Conservation (phyloP, 2,888 invertebrate genomes). For the Chirona hameri region DNA sequence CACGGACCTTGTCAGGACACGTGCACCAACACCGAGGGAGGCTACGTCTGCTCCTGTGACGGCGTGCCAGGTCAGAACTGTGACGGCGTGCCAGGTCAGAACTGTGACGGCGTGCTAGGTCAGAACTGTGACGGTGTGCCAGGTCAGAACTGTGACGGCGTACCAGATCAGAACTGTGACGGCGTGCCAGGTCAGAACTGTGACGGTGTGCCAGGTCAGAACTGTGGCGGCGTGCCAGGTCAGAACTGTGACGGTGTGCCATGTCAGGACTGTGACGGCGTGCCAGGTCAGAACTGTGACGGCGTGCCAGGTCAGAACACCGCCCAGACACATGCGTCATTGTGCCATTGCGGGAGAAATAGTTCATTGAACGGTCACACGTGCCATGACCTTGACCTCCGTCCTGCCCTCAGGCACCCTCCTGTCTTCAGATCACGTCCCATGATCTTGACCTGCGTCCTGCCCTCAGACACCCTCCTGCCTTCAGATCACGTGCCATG, state of each 20-base stretch:
- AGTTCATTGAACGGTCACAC: conserved; percentile 54
- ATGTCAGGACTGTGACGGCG: conserved; percentile 55
- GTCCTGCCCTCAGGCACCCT: too few relatives aligned
- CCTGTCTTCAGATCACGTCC: not conserved
- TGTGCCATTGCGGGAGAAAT: not conserved
- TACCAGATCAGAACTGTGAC: conserved; percentile 52
- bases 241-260: not conserved
- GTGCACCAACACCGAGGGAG: conserved; percentile 58
- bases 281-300: conserved; percentile 49
- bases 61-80: conserved; percentile 52
- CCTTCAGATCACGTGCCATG: conserved; percentile 55
- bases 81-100: not conserved
- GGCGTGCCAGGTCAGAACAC: not conserved
- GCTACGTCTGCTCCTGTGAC: conserved; percentile 58
- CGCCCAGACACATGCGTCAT: not conserved
- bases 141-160: conserved; percentile 45
- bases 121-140: conserved; percentile 52
- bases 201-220: not conserved
- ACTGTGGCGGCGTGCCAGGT: conserved; percentile 57
- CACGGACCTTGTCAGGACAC: conserved; percentile 62
- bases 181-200: conserved; percentile 52
- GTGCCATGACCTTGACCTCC: conserved; percentile 46
- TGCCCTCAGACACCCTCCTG: conserved; percentile 50
- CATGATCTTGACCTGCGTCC: not conserved
- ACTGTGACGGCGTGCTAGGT: conserved; percentile 58